Base-by-base conservation (phyloP, 2,113 vertebrate genomes). In the Hypomesus transpacificus region DNA sequence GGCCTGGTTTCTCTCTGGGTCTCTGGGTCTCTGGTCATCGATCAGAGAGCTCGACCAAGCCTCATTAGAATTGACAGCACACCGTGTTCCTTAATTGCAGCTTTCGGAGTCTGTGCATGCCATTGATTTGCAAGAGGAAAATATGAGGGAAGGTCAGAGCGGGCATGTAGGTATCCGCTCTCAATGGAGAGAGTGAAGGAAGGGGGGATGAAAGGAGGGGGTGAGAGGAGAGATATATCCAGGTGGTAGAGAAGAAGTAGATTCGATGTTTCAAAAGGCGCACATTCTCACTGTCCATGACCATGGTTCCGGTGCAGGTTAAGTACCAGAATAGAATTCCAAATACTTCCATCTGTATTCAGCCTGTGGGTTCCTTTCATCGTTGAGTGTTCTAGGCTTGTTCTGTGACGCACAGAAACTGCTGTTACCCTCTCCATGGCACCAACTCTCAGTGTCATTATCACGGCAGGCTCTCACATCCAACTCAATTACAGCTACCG, bases 401-500 rank as follows among this genome's bases (percentile, higher is more conserved):
- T 57, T 39, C 28, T 24, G 58, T 2, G 77, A 77, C 61, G 57
- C 22, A 51, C 2, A 66, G 57, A 70, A 59, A 56, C 69, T 9
- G 71, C 75, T 76, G 53, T 68, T 68, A 66, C 60, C 60, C 60
- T 84, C 71, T 54, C 61, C 54, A 68, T n/a, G 20, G 52, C 67
- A 4, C 20, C 8, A 68, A 24, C 3, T 16, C 34, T 63, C 6
- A 3, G 53, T 1, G 14, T 59, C 76, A 84, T 83, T 85, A 84
- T 87, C 77, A 9, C 83, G 62, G 46, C 77, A 62, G 66, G 80
- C 18, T 1, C 66, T 58, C 71, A 56, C 63, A 72, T 85, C 83
- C 76, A 68, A 21, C 46, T 71, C 74, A 67, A 70, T 83, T 80
- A 78, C 82, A 83, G 80, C 82, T 46, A 13, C 39, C 8, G 78